Base-by-base conservation (phyloP, 37 sponge, comb jelly and placozoan genomes). In the Spongilla lacustris region DNA sequence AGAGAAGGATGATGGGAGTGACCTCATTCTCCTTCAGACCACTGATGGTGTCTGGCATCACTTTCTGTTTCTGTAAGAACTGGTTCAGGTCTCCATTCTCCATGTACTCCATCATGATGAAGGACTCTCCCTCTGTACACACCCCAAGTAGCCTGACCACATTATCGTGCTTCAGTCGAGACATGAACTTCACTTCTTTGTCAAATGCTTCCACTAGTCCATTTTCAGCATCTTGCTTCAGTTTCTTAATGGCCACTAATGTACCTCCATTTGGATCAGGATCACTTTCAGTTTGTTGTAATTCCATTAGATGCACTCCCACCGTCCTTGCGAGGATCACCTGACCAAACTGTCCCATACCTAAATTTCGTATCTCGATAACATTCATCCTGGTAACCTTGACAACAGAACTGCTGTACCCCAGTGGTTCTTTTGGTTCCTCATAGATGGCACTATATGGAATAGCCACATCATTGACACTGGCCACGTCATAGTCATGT, bases 81-180 rank as follows among this genome's bases (percentile, higher is more conserved):
- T 92, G 80, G 68, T 91, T 83, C 75, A 96, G 67, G 66, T 96
- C 97, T 48, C 95, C 95, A 76, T 96, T 94, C 89, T 96, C 95
- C 95, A 96, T 93, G 71, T 96, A 96, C 80, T 96, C 97, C 90
- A 96, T 92, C 78, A 94, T 85, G 11, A 90, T 49, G 72, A 90
- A 88, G 41, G 88, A 75, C 10, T 74, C 66, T 29, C 68, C 67
- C 3, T 25, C 50, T 2, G 71, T 78, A 30, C 89, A 90, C 28
- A 95, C 84, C 0, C 93, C 96, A 19, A 95, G 89, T 19, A 95
- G 86, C 17, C 87, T 76, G 38, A 90, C 86, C 27, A 95, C 93
- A 75, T 92, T 89, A 12, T 83, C 81, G 46, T 95, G 93, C 36
- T 84, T 78, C 73, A 95, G 86, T 3, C 86, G 76, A 12, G 93